phyloP scores from a whole-genome alignment of 1,140 invertebrate genomes.

The Phenacoccus solenopsis region DNA sequence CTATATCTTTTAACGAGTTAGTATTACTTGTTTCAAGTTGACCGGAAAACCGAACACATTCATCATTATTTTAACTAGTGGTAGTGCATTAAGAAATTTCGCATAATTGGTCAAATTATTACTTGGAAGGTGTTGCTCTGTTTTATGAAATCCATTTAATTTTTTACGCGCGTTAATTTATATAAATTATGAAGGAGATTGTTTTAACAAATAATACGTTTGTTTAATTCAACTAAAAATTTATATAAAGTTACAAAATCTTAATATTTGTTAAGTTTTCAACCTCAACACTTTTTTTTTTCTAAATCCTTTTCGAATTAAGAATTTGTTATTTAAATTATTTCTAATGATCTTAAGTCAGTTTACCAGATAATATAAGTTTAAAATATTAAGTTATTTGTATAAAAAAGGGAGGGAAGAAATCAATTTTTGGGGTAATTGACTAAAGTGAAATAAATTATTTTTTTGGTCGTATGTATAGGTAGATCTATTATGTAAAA shows the following conservation, averaged over 20 bases:
- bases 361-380: constrained; percentile 5
- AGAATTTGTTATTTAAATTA: constrained; percentile 10
- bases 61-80: background rate
- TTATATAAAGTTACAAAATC: constrained; percentile 12
- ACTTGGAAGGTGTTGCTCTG: background rate
- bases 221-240: background rate
- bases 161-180: background rate
- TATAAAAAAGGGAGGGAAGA: no score
- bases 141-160: background rate
- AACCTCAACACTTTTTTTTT: background rate
- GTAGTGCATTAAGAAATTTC: background rate
- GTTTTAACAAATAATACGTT: constrained; percentile 4
- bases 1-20: background rate
- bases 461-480: background rate
- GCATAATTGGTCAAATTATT: background rate
- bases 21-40: background rate
- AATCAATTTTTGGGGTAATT: background rate
- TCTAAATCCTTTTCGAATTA: background rate
- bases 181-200: background rate
- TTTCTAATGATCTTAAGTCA: constrained; percentile 9
- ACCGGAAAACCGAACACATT: background rate
- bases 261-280: constrained; percentile 11
- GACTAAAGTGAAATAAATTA: background rate
- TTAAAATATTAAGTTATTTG: constrained; percentile 8
- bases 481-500: background rate